Evolutionary conservation across 2,888 invertebrate species (phyloP), one percentile per base, ranked within the genome.

Genomic region (Dione vanillae): DNA sequence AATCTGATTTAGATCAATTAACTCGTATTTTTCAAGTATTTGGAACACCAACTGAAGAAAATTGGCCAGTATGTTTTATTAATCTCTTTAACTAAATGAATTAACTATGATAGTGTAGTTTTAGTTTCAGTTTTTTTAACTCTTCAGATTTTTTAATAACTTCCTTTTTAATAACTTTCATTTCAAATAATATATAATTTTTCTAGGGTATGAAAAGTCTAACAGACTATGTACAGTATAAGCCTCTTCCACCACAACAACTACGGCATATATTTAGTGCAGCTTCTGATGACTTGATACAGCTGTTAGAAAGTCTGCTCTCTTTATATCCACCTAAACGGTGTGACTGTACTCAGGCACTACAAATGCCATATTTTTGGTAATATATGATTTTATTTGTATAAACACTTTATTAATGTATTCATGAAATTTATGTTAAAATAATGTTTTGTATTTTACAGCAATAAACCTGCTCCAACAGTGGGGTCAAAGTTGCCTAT

Each of bases 1-100:
- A 99, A 80, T 97, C 98, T 0, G 99, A 99, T 89, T 93, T 99
- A 68, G 99, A 99, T 91, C 99, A 99, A 85, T 91, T 99, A 52
- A 97, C 97, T 0, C 97, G 96, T 82, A 99, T 99, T 81, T 99
- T 99, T 88, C 97, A 97, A 90, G 97, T 98, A 41, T 94, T 99
- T 78, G 99, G 99, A 9, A 98, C 98, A 61, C 99, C 99, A 0
- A 96, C 95, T 20, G 98, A 98, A 80, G 96, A 97, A 76, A 96
- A 94, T 68, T 99, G 99, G 99, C 98, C 98, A 10, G 96, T 96
- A 84, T 86, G 73, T 61, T 16, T 14, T 19, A 56, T 47, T 40
- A 2, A 27, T 27, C 27, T n/a, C n/a, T n/a, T n/a, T n/a, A n/a
- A 27, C 27, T 27, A 27, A 27, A 27, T 27, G 27, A n/a, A n/a